These are phyloP conservation scores for Agrotis ipsilon DNA, from an alignment of 2,888 invertebrate genomes.

Conservation along the genomic window DNA sequence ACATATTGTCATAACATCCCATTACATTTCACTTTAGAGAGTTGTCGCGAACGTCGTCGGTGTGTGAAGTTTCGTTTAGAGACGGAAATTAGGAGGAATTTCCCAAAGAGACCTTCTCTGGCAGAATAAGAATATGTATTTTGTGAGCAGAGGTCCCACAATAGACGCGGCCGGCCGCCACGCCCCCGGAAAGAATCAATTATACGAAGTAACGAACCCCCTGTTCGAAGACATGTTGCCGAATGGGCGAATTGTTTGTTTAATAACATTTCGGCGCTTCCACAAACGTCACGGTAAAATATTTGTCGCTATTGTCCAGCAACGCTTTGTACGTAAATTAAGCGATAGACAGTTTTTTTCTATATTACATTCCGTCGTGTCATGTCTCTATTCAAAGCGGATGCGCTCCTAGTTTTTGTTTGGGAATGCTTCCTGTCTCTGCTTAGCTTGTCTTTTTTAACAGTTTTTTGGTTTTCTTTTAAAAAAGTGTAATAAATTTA, in stretches of 20 bases:
- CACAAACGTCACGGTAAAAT: conserved; percentile 87
- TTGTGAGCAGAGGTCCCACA: conserved; percentile 82
- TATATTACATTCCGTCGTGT: conserved; percentile 78
- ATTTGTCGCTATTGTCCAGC: conserved; percentile 83
- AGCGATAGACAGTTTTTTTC: conserved; percentile 81
- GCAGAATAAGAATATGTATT: conserved; percentile 85
- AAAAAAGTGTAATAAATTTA: conserved; percentile 79
- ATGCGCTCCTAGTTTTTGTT: conserved; percentile 84
- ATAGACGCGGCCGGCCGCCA: conserved; percentile 78
- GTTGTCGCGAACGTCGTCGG: conserved; percentile 82
- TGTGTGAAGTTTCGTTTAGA: conserved; percentile 84
- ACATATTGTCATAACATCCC: conserved; percentile 88
- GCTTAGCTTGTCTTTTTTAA: conserved; percentile 80
- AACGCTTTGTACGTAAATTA: conserved; percentile 83
- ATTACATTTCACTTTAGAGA: conserved; percentile 87
- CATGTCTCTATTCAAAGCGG: conserved; percentile 85
- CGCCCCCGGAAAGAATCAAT: conserved; percentile 91
- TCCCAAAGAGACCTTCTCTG: conserved; percentile 81
- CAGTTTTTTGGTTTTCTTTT: conserved; percentile 79
- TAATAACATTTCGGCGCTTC: conserved; percentile 88
- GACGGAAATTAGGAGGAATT: conserved; percentile 89
- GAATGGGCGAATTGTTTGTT: conserved; percentile 91
- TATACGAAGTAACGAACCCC: conserved; percentile 85
- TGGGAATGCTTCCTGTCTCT: conserved; percentile 82
- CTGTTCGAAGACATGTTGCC: conserved; percentile 84